phyloP scores from a whole-genome alignment of 2,888 invertebrate genomes.

The Brenthis ino region DNA sequence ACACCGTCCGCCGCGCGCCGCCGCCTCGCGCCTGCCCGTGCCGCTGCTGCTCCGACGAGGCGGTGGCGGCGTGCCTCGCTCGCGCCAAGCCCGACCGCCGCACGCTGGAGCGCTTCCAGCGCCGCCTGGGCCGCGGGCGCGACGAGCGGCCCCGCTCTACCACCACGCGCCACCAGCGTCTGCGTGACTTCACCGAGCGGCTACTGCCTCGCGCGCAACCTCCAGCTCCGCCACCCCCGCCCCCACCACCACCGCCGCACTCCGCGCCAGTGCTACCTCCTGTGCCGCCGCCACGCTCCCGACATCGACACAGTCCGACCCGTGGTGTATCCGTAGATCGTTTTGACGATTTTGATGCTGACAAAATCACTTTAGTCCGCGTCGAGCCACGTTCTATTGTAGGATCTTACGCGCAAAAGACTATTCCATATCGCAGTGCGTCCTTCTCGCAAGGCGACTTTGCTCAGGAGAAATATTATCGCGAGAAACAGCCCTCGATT shows the following conservation, averaged over 20 bases:
- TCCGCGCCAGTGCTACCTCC: constrained; percentile 82
- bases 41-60: constrained; percentile 82
- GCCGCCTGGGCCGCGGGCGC: constrained; percentile 86
- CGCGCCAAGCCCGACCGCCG: constrained; percentile 81
- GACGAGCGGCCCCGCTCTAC: constrained; percentile 66
- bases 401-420: constrained; percentile 84
- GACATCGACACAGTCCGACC: constrained; percentile 77
- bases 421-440: constrained; percentile 90
- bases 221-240: constrained; percentile 58
- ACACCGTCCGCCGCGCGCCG: constrained; percentile 86
- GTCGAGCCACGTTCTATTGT: constrained; percentile 83
- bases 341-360: constrained; percentile 72
- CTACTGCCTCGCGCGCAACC: constrained; percentile 83
- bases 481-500: constrained; percentile 66
- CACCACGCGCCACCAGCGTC: constrained; percentile 83
- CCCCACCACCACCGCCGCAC: constrained; percentile 71
- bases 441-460: constrained; percentile 94
- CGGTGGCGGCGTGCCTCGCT: constrained; percentile 79
- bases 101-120: constrained; percentile 92
- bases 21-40: constrained; percentile 82
- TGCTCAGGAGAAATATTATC: constrained; percentile 80
- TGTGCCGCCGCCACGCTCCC: constrained; percentile 79
- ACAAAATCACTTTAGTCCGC: constrained; percentile 78
- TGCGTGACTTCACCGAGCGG: constrained; percentile 91
- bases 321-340: constrained; percentile 75